Evolutionary conservation across 2,888 invertebrate genomes (phyloP).

Genomic region (Lochmaea capreae): DNA sequence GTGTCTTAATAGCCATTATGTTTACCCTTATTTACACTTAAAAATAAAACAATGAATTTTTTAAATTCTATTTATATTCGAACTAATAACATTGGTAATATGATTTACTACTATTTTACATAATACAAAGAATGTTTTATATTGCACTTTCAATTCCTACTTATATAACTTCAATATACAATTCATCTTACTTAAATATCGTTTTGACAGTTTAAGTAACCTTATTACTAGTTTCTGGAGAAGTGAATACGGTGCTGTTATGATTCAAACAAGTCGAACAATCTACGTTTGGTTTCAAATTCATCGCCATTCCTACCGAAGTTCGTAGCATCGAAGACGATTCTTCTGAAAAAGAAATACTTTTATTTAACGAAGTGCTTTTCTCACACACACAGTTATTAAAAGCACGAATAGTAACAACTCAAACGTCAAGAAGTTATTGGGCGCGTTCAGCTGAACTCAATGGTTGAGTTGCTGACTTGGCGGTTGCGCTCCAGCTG

Average conservation of each 20-base stretch:
- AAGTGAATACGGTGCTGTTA: constrained; percentile 20
- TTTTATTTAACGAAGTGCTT: background rate
- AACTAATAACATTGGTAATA: constrained; percentile 30
- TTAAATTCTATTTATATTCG: constrained; percentile 24
- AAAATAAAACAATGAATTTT: background rate
- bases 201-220: constrained; percentile 28
- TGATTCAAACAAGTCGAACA: constrained; percentile 56
- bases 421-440: too few species aligned
- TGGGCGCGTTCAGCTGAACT: too few species aligned
- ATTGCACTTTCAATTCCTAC: constrained; percentile 42
- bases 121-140: constrained; percentile 35
- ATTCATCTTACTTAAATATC: constrained; percentile 3
- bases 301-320: constrained; percentile 52
- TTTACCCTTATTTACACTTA: background rate
- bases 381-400: too few species aligned
- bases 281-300: constrained; percentile 55
- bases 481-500: too few species aligned
- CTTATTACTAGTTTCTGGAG: constrained; percentile 31
- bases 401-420: too few species aligned
- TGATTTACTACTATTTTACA: constrained; percentile 37
- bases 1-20: too few species aligned
- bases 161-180: constrained; percentile 25
- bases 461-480: too few species aligned
- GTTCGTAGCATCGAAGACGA: constrained; percentile 49
- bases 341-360: constrained; percentile 52